Base-by-base conservation (phyloP, 2,888 invertebrate genomes). In the Caenorhabditis uteleia region DNA sequence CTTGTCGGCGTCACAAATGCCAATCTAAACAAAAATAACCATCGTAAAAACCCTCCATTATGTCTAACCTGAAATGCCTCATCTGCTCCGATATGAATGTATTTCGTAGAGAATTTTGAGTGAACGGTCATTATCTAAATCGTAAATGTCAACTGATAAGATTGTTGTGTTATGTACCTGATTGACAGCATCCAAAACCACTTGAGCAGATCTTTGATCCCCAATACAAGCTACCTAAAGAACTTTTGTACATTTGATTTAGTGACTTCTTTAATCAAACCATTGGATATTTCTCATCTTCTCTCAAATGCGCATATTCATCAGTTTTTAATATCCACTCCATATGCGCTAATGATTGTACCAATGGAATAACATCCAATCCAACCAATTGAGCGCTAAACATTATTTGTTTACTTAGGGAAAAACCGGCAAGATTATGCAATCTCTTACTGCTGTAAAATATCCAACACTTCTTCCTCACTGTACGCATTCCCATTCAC, bases 331-430 rank as follows among this genome's bases (percentile, higher is more conserved):
- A 85, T 0, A 89, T 87, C 85, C 89, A 90, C 83, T 92, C 91
- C 85, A 92, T 85, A 82, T 92, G 92, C 0, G 91, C 92, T 83
- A 91, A 91, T 0, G 91, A 91, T 85, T 91, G 92, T 7, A 92
- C 85, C 40, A 92, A 84, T 0, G 92, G 92, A 74, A 92, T 90
- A 0, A 90, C 88, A 62, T 88, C 88, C 1, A 92, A 85, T 18
- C 66, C 65, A 14, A 64, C n/a, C 3, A 42, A 38, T 16, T 88
- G 86, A 53, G 87, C 87, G 53, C 75, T 75, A 23, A 43, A 74
- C 7, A 12, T 14, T 34, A 12, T 43, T 27, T 43, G 2, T 10
- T 27, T 27, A 27, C 8, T 4, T n/a, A 34, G 10, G 14, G 34
- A 34, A 27, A 43, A 43, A n/a, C n/a, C n/a, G n/a, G n/a, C n/a